phyloP scores from a whole-genome alignment of 2,113 vertebrate species.

The Telmatochromis sp. region DNA sequence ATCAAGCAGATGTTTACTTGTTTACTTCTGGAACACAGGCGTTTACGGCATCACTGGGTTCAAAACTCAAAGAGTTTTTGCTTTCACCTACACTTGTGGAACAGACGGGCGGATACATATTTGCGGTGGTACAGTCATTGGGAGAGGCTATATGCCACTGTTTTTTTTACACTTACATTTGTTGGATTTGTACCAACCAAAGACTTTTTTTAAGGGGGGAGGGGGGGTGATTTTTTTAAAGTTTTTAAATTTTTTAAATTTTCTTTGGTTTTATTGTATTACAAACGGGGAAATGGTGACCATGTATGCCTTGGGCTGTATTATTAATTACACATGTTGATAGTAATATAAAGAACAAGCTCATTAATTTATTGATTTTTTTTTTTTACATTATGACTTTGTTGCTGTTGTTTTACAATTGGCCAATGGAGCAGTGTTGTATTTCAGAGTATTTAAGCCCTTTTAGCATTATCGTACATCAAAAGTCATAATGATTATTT shows the following conservation, averaged over 20 bases:
- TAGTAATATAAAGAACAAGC: slow-evolving; percentile 83
- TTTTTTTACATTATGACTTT: slow-evolving; percentile 47
- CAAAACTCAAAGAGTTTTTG: not conserved
- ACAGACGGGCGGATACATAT: no score
- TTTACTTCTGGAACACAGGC: not conserved
- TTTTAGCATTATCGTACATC: slow-evolving; percentile 64
- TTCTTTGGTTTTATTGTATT: slow-evolving; percentile 57
- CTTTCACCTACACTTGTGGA: not conserved
- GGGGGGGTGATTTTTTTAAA: slow-evolving; percentile 9
- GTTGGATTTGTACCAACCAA: slow-evolving; percentile 87
- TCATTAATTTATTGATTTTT: slow-evolving; percentile 71
- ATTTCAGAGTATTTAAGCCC: slow-evolving; percentile 73
- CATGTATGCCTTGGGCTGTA: slow-evolving; percentile 60
- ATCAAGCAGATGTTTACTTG: not conserved
- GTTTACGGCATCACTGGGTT: not conserved
- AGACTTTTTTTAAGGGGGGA: slow-evolving; percentile 51
- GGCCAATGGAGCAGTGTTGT: slow-evolving; percentile 72
- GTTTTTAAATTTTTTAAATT: slow-evolving; percentile 23
- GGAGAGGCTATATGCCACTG: slow-evolving; percentile 60
- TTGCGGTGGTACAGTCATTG: no score
- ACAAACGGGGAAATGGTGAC: slow-evolving; percentile 62
- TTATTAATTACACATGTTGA: slow-evolving; percentile 68
- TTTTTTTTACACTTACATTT: slow-evolving; percentile 75
- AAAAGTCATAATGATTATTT: slow-evolving; percentile 38
- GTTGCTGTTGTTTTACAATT: slow-evolving; percentile 44